A percentile compares a stretch with the other conserved stretches of the same genome.
Conservation (phyloP, 2,113 vertebrate species). For the Potamarius usumacintae region DNA sequence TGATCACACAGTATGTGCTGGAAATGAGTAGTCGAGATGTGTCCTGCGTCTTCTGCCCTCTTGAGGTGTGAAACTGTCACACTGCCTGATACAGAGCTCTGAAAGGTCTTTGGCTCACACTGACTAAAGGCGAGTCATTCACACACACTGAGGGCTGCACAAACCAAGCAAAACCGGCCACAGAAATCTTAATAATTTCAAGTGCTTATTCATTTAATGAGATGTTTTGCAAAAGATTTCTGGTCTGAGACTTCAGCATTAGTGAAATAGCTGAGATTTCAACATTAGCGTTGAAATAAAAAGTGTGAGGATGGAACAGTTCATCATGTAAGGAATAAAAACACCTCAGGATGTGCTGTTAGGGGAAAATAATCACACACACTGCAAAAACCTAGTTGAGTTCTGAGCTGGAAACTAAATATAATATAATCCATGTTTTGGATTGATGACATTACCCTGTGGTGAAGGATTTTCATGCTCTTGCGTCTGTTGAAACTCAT, state of each 20-base stretch:
- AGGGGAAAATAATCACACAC: not conserved
- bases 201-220: not conserved
- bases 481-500: not conserved
- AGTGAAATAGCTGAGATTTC: not conserved
- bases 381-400: no score
- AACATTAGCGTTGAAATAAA: not conserved
- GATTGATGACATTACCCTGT: not conserved
- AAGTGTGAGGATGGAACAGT: not conserved
- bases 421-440: not conserved
- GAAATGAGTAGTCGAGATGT: not conserved
- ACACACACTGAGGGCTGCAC: not conserved
- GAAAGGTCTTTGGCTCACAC: constrained; percentile 26
- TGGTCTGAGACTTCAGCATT: not conserved
- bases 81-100: constrained; percentile 1
- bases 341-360: not conserved
- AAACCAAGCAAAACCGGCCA: not conserved
- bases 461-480: not conserved
- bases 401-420: not conserved
- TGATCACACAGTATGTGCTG: not conserved
- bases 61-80: constrained; percentile 47
- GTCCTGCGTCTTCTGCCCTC: constrained; percentile 14
- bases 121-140: constrained; percentile 22
- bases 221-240: not conserved
- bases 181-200: not conserved
- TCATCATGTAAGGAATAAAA: not conserved